Evolutionary conservation across 1,140 invertebrate genomes (phyloP), one percentile per base, ranked within the genome.

Genomic region (Meloidogyne hapla): DNA sequence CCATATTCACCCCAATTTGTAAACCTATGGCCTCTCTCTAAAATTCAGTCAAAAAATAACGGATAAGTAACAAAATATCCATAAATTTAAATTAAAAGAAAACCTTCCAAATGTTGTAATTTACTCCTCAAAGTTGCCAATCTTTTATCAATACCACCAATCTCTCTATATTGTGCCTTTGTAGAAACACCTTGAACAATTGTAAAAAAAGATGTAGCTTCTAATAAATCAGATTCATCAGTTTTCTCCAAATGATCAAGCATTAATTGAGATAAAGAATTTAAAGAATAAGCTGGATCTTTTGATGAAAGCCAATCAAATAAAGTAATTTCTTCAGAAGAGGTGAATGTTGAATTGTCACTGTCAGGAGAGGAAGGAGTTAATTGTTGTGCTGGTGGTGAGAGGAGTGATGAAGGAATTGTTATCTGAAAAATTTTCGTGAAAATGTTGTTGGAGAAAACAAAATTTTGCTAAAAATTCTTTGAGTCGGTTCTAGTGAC

Each of bases 261-360:
- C 28, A 82, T 79, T 69, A 83, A 79, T 56, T 81, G 68, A 33
- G 80, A 64, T 40, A 82, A 62, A 42, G 56, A 56, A 38, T 74
- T 67, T 21, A 84, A 61, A 18, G 83, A 70, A 69, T 78, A 84
- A n/a, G 67, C 42, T 5, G 76, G 73, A 69, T 82, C 81, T 26
- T 83, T 81, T 9, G 71, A 67, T 8, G 69, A 56, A 28, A 82
- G 83, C 81, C 82, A 82, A 56, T 82, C 82, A 62, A 71, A 82
- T 23, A 82, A 70, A 18, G 83, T 75, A 33, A 81, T 81, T 12
- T 68, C 62, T 75, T 83, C 80, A 18, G 28, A 45, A 42, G 78
- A 40, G 0, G 8, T 63, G 77, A 63, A 61, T 28, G 40, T 21
- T 33, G 38, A 66, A 33, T 66, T 66, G 25, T 66, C 65, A 5